Percentiles rank a stretch among this genome's conserved stretches.
Evolutionary conservation across 2,113 vertebrate genomes (phyloP).

Genomic region (Macroglossus sobrinus): DNA sequence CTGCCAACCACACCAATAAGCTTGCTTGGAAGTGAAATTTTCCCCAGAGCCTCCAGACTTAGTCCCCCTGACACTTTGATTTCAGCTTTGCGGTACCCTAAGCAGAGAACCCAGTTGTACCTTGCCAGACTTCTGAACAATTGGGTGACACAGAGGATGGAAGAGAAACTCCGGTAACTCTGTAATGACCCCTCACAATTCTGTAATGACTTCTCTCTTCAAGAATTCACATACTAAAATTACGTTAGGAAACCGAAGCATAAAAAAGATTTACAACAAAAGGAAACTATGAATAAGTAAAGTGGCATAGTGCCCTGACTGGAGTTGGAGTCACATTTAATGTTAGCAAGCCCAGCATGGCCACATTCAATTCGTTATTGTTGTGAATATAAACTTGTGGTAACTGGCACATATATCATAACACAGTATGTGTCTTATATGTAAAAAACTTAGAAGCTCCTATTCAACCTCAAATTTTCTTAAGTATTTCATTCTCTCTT

Average conservation of each 20-base stretch:
- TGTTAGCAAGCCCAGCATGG: not conserved
- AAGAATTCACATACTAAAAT: not conserved
- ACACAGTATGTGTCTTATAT: not conserved
- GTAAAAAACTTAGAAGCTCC: not conserved
- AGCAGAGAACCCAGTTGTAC: not conserved
- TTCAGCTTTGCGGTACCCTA: not conserved
- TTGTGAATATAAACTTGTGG: not conserved
- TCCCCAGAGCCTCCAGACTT: not conserved
- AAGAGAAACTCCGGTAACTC: not conserved
- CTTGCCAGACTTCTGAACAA: not conserved
- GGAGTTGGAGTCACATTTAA: not conserved
- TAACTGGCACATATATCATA: not conserved
- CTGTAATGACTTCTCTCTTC: not conserved
- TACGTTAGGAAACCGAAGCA: not conserved
- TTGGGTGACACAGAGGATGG: not conserved
- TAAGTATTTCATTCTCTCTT: not conserved
- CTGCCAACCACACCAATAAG: not conserved
- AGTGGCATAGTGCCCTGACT: not conserved
- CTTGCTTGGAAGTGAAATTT: not conserved
- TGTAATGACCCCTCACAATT: not conserved
- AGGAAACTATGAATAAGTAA: conserved; percentile 5
- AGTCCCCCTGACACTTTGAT: not conserved
- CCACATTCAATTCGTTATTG: not conserved
- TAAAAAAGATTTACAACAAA: not conserved
- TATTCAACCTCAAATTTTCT: not conserved